These are phyloP conservation scores for Acleris holmiana DNA, from an alignment of 2,888 invertebrate species.

Conservation along the genomic window DNA sequence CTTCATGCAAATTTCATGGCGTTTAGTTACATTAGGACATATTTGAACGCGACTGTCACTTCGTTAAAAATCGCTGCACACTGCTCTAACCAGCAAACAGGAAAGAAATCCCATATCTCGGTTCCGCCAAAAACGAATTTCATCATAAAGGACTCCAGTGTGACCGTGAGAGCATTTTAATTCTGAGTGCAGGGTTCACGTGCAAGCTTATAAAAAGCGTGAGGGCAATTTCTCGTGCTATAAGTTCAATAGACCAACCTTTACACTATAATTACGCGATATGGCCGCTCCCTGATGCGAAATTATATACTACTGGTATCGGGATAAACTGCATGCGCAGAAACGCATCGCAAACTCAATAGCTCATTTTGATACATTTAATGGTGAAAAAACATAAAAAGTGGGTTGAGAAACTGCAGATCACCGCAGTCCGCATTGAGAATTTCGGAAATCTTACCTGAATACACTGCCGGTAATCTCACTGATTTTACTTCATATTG, in stretches of 20 bases:
- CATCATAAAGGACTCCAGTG: conserved; percentile 51
- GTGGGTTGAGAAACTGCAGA: conserved; percentile 68
- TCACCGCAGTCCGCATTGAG: conserved; percentile 61
- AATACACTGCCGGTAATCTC: conserved; percentile 46
- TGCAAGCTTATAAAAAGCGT: conserved; percentile 59
- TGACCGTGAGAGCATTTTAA: conserved; percentile 70
- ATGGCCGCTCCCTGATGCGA: conserved; percentile 44
- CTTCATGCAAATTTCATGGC: conserved; percentile 12
- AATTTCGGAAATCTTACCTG: conserved; percentile 55
- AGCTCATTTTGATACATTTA: conserved; percentile 61
- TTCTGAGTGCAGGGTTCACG: conserved; percentile 56
- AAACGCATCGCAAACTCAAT: conserved; percentile 60
- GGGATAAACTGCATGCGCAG: conserved; percentile 61
- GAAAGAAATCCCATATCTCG: conserved; percentile 65
- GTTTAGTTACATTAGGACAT: conserved; percentile 26
- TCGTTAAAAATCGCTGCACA: conserved; percentile 36
- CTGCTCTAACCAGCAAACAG: conserved; percentile 55
- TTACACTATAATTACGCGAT: conserved; percentile 49
- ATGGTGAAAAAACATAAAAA: conserved; percentile 67
- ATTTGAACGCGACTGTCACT: conserved; percentile 32
- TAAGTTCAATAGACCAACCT: conserved; percentile 20
- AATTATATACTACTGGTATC: conserved; percentile 51
- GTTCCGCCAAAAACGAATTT: conserved; percentile 53
- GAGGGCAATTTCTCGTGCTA: conserved; percentile 45
- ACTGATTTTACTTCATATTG: conserved; percentile 54